Evolutionary conservation across 2,797 vertebrate species (phyloP).

Genomic region (Phataginus tricuspis): DNA sequence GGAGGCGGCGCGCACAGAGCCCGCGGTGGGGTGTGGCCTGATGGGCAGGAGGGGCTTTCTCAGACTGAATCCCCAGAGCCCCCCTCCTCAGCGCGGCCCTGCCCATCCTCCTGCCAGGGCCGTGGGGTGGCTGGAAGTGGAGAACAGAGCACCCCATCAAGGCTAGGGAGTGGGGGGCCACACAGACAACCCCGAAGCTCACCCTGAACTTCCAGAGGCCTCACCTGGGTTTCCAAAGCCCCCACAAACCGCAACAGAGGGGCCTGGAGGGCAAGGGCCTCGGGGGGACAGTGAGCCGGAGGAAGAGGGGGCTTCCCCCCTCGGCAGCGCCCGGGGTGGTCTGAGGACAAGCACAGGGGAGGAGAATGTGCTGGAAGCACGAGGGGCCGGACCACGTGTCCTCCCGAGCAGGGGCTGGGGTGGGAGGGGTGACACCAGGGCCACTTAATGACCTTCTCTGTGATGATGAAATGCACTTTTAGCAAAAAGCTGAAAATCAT

Average conservation of each 20-base stretch:
- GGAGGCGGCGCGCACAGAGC: not conserved
- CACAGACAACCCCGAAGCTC: fast-evolving
- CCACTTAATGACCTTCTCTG: slow-evolving; percentile 59
- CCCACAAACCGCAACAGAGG: not conserved
- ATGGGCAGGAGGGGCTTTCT: not conserved
- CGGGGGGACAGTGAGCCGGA: fast-evolving
- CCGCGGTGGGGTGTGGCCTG: fast-evolving
- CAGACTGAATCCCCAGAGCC: not conserved
- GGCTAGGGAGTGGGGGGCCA: fast-evolving
- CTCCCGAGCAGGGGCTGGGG: fast-evolving
- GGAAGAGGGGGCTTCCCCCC: not conserved
- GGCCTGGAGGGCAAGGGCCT: not conserved
- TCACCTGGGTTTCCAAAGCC: not conserved
- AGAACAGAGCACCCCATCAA: fast-evolving
- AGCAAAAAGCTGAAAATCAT: slow-evolving; percentile 76
- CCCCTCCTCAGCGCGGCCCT: fast-evolving
- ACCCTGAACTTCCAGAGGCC: not conserved
- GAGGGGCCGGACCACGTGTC: fast-evolving
- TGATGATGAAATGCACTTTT: slow-evolving; percentile 65
- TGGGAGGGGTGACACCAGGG: slow-evolving; percentile 38
- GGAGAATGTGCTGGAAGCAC: fast-evolving
- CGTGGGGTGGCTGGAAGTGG: fast-evolving
- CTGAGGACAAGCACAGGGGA: not conserved
- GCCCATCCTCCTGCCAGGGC: fast-evolving
- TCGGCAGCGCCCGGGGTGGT: fast-evolving